Base-by-base conservation (phyloP, 2,888 invertebrate species). In the Emmelina monodactyla region DNA sequence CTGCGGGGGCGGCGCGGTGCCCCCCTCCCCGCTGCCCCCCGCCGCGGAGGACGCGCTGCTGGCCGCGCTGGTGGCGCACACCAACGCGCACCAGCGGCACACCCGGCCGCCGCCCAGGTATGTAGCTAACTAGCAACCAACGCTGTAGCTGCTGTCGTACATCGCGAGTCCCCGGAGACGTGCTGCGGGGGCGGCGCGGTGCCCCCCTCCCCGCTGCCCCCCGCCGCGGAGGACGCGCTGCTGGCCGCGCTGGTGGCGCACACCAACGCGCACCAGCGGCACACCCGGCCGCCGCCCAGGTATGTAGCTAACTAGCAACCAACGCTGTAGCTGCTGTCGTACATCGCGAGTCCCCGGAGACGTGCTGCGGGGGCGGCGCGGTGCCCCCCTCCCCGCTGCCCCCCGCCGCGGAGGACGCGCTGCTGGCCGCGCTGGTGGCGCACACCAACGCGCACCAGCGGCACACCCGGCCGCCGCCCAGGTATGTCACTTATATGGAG, bases 281-380 rank as follows among this genome's bases (percentile, higher is more conserved):
- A n/a, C n/a, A n/a, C n/a, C n/a, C n/a, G n/a, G n/a, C n/a, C n/a
- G n/a, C n/a, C n/a, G n/a, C n/a, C n/a, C n/a, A n/a, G n/a, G n/a
- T n/a, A n/a, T n/a, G n/a, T n/a, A n/a, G n/a, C n/a, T n/a, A n/a
- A n/a, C n/a, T n/a, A n/a, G n/a, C n/a, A n/a, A n/a, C n/a, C n/a
- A n/a, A n/a, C n/a, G n/a, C n/a, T n/a, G n/a, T n/a, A 94, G 94
- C 82, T 95, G 40, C 76, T 97, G 38, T 89, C 91, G 50, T 96
- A 95, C 72, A 88, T 97, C 53, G 94, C 94, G 0, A 94, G 2
- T 96, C 95, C 51, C 91, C 96, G 0, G 97, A 97, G 64, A 92
- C 94, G 58, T 72, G 88, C 37, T 68, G 71, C 45, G 88, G 88
- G 19, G 82, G 69, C 35, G 85, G 95, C 67, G 87, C 88, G 40